Evolutionary conservation across 2,113 vertebrate species (phyloP).

Genomic region (Nothoprocta pentlandii): DNA sequence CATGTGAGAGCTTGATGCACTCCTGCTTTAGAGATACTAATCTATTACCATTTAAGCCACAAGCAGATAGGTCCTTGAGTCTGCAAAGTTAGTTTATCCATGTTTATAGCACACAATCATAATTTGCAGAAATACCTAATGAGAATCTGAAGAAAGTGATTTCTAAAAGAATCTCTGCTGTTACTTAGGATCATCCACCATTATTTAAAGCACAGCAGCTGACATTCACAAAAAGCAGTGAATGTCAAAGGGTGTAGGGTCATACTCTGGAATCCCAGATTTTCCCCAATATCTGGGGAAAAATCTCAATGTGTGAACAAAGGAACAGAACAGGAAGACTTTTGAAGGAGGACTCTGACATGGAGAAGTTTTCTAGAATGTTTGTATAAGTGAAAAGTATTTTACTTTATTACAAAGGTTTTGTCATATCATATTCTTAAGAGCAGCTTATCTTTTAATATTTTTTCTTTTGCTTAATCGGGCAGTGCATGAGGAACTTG

Average conservation of each 20-base stretch:
- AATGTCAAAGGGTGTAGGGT: background rate
- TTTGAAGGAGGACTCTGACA: background rate
- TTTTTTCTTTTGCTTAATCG: background rate
- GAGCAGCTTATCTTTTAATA: background rate
- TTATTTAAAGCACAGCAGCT: background rate
- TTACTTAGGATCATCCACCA: background rate
- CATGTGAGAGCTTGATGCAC: background rate
- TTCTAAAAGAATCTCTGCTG: background rate
- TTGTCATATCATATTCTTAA: background rate
- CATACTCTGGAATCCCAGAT: background rate
- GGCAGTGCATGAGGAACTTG: background rate
- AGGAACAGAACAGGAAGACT: background rate
- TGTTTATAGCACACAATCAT: background rate
- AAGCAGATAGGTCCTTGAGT: background rate
- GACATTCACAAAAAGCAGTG: background rate
- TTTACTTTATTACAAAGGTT: background rate
- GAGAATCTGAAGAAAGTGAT: background rate
- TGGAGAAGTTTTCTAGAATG: background rate
- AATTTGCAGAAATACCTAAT: background rate
- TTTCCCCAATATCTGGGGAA: too few relatives aligned
- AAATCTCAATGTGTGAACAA: background rate
- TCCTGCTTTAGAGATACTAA: background rate
- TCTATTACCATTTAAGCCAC: background rate
- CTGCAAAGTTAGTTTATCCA: background rate
- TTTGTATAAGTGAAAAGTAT: background rate